phyloP scores from a whole-genome alignment of 2,888 invertebrate species.

The Papilio protenor region DNA sequence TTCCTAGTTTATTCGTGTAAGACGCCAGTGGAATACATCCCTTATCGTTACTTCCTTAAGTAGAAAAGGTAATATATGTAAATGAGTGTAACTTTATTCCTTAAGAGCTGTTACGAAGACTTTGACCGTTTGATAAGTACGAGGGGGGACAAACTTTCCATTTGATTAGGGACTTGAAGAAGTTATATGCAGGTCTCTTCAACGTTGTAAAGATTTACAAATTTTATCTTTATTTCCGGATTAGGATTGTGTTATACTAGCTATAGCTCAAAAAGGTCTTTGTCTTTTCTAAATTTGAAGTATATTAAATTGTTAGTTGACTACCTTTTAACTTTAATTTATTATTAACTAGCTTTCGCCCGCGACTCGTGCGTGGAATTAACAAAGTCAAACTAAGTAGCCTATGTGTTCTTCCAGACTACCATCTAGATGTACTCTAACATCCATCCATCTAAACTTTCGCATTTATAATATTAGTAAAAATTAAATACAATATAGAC shows the following conservation, averaged over 20 bases:
- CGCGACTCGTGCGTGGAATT: too few relatives aligned
- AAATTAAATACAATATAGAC: background rate
- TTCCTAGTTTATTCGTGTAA: background rate
- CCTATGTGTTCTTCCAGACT: too few relatives aligned
- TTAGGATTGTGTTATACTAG: background rate
- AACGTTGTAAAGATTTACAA: slow-evolving; percentile 43
- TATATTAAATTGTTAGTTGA: too few relatives aligned
- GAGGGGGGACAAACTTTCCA: slow-evolving; percentile 57
- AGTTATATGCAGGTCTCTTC: slow-evolving; percentile 49
- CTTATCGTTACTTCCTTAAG: slow-evolving; percentile 57
- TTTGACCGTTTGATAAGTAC: slow-evolving; percentile 77
- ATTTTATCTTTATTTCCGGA: background rate
- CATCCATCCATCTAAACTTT: too few relatives aligned
- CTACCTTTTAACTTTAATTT: too few relatives aligned
- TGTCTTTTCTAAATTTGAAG: background rate
- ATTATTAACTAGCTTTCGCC: too few relatives aligned
- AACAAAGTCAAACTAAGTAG: too few relatives aligned
- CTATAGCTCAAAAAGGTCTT: background rate
- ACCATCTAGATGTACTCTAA: too few relatives aligned
- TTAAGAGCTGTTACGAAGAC: slow-evolving; percentile 69
- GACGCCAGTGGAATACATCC: slow-evolving; percentile 50
- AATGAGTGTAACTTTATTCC: slow-evolving; percentile 78
- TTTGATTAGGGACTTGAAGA: slow-evolving; percentile 55
- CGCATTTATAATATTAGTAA: too few relatives aligned
- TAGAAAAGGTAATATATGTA: slow-evolving; percentile 74